These are phyloP conservation scores for Empis livida DNA, from an alignment of 2,888 invertebrate species.

Conservation along the genomic window DNA sequence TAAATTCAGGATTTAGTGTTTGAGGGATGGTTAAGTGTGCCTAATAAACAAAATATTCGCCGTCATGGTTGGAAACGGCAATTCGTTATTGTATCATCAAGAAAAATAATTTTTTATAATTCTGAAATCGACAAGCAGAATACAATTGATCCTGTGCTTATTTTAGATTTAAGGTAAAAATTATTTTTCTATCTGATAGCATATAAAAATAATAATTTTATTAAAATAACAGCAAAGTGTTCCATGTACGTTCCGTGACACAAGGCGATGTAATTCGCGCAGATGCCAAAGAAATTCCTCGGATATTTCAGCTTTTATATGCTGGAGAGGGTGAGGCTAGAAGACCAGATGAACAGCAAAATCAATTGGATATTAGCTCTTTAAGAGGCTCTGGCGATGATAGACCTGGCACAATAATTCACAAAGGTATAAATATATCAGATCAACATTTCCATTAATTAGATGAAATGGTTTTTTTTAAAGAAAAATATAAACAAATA, in stretches of 20 bases:
- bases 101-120: constrained; percentile 95
- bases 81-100: constrained; percentile 91
- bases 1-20: constrained; percentile 56
- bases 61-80: constrained; percentile 95
- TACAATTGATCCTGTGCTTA: constrained; percentile 78
- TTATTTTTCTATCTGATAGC: neutral
- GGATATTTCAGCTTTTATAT: constrained; percentile 94
- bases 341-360: constrained; percentile 53
- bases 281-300: constrained; percentile 97
- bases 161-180: constrained; percentile 80
- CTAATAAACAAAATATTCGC: constrained; percentile 88
- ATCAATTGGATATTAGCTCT: constrained; percentile 43
- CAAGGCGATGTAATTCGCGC: constrained; percentile 99
- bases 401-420: constrained; percentile 32
- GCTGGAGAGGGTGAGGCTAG: constrained; percentile 93
- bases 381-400: constrained; percentile 36
- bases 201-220: neutral
- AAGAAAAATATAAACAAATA: too few relatives aligned
- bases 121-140: constrained; percentile 88
- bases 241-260: constrained; percentile 96
- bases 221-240: constrained; percentile 68
- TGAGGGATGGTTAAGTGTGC: constrained; percentile 93
- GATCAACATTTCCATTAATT: neutral
- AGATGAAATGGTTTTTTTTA: too few relatives aligned
- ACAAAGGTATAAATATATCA: constrained; percentile 27